Base-by-base conservation (phyloP, 2,113 vertebrate genomes). In the Prinia subflava region DNA sequence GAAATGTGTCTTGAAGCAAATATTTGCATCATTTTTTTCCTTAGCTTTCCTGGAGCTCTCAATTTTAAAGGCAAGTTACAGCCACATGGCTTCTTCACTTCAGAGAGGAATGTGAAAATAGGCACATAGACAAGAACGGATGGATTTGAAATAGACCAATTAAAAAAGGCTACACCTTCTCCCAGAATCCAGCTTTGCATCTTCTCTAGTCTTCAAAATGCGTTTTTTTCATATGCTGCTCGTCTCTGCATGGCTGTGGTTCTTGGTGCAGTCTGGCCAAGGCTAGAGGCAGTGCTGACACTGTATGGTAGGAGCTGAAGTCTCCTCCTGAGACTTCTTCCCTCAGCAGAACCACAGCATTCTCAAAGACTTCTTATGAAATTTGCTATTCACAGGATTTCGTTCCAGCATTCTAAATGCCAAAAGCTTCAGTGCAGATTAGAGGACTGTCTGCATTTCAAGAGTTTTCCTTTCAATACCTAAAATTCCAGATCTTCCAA, bases 101-200 rank as follows among this genome's bases (percentile, higher is more conserved):
- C 25, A 62, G 64, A 81, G 6, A 6, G 0, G 33, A 83, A 55
- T 35, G 9, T 42, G 19, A 83, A 74, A 88, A 59, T 8, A 63
- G n/a, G 3, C 24, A 79, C 11, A 6, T 0, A 57, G 16, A 69
- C 35, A 69, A 35, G 27, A 65, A 60, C 0, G 2, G 12, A 17
- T 41, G 30, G 11, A 9, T 91, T 80, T 70, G 59, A 91, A 65
- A 39, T 15, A 15, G 41, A 53, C 23, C 53, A 59, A 47, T 17
- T 55, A 5, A 18, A 90, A 53, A n/a, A 12, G 15, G 9, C 15
- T 50, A 15, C n/a, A 6, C 5, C n/a, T 22, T 78, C 21, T 10
- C 39, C 37, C 47, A 50, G 6, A 6, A 52, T 60, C 16, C 30
- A 77, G 11, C 16, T 67, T n/a, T 13, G 0, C 35, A 41, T 63